These are phyloP conservation scores for Cyclina sinensis DNA, from an alignment of 1,140 invertebrate species.

Conservation along the genomic window DNA sequence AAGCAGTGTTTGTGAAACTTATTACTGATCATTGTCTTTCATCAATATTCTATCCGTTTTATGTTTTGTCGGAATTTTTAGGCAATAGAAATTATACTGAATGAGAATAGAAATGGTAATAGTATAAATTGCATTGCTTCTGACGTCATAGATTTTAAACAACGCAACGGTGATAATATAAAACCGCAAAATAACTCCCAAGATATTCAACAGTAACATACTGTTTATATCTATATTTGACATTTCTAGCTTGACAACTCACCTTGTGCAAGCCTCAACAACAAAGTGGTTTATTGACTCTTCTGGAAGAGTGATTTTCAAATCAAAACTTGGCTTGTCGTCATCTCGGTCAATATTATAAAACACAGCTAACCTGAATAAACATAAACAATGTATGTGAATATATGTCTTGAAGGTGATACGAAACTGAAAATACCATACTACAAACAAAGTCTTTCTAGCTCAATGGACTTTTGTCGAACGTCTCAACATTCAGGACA, in stretches of 20 bases:
- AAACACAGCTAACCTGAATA: constrained; percentile 89
- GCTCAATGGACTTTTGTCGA: no score
- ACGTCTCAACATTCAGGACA: no score
- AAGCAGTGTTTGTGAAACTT: no score
- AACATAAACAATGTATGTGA: not conserved
- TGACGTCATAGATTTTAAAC: no score
- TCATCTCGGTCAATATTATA: constrained; percentile 96
- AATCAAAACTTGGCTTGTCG: constrained; percentile 94
- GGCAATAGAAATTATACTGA: no score
- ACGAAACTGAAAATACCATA: not conserved
- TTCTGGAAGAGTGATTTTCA: constrained; percentile 95
- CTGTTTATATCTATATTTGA: not conserved
- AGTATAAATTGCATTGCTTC: no score
- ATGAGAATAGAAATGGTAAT: no score
- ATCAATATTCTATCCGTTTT: no score
- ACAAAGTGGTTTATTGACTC: constrained; percentile 93
- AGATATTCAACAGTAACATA: not conserved
- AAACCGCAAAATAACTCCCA: no score
- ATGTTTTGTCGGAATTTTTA: no score
- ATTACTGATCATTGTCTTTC: no score
- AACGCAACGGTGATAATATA: no score
- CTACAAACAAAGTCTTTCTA: not conserved
- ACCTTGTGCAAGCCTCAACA: constrained; percentile 92
- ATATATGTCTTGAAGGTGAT: not conserved
- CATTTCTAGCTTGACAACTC: constrained; percentile 14